Percentiles rank a stretch among this genome's conserved stretches.
Conservation (phyloP, 2,888 invertebrate species). For the Aleiodes alternator region DNA sequence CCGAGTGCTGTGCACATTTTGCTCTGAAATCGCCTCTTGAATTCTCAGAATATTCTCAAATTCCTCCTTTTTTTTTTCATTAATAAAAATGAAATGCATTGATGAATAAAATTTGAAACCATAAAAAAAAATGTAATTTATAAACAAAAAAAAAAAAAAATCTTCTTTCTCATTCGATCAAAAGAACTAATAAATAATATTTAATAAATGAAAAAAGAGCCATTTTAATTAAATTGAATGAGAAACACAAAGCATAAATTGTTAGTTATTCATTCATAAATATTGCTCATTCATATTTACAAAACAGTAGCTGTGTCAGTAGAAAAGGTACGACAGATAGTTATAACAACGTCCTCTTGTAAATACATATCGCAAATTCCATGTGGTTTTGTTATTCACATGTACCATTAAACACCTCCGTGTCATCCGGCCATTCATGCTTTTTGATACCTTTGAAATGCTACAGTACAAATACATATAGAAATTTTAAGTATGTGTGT, state of each 20-base stretch:
- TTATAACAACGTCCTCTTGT: constrained; percentile 28
- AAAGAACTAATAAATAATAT: no score
- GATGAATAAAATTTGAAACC: no score
- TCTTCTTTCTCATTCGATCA: no score
- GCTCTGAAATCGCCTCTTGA: not conserved
- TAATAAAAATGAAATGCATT: not conserved
- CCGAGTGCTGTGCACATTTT: not conserved
- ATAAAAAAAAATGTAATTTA: no score
- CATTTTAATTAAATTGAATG: not conserved
- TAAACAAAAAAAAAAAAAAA: no score
- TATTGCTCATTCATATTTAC: constrained; percentile 39
- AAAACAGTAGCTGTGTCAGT: constrained; percentile 51
- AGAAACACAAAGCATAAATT: not conserved
- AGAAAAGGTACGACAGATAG: constrained; percentile 47
- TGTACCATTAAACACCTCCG: constrained; percentile 53
- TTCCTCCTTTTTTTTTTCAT: not conserved
- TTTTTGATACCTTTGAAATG: constrained; percentile 23
- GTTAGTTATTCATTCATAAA: constrained; percentile 25
- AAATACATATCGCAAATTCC: constrained; percentile 10
- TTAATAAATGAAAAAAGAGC: no score
- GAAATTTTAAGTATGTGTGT: no score
- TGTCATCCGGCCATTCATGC: constrained; percentile 52
- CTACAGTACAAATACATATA: not conserved
- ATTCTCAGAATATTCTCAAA: not conserved
- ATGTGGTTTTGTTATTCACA: constrained; percentile 17